These are phyloP conservation scores for Muntiacus muntjak DNA, from an alignment of 2,113 vertebrate species.

Conservation along the genomic window DNA sequence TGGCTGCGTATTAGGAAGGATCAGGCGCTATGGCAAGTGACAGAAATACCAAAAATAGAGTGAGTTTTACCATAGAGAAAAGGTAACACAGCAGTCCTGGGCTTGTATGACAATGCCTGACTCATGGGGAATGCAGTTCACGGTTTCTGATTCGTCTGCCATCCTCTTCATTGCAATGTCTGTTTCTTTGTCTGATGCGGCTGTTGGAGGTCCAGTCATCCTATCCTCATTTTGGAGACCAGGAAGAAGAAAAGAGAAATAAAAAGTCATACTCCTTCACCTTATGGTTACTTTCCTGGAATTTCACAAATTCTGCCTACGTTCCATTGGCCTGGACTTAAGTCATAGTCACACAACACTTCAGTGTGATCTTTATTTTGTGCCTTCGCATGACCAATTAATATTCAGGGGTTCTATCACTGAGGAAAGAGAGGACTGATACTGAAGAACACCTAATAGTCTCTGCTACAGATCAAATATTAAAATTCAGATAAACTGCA, in stretches of 20 bases:
- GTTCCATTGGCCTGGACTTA: not conserved
- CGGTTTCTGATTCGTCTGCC: not conserved
- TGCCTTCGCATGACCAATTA: not conserved
- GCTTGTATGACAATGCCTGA: fast-evolving
- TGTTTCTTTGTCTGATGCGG: not conserved
- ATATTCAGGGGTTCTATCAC: not conserved
- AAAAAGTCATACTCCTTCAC: not conserved
- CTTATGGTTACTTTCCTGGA: not conserved
- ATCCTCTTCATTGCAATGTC: fast-evolving
- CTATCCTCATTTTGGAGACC: not conserved
- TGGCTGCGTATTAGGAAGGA: not conserved
- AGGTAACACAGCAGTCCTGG: not conserved
- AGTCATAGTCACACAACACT: not conserved
- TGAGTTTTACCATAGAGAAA: not conserved
- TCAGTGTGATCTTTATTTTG: not conserved
- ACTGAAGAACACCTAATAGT: not conserved
- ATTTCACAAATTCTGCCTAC: not conserved
- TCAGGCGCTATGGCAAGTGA: not conserved
- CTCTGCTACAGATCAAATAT: not conserved
- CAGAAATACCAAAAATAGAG: not conserved
- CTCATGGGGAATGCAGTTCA: fast-evolving
- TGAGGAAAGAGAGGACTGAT: not conserved
- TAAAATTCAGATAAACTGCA: not conserved
- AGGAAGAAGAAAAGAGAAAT: not conserved
- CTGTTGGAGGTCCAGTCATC: not conserved